Conservation (phyloP, 2,113 vertebrate species). For the Zosterops lateralis region DNA sequence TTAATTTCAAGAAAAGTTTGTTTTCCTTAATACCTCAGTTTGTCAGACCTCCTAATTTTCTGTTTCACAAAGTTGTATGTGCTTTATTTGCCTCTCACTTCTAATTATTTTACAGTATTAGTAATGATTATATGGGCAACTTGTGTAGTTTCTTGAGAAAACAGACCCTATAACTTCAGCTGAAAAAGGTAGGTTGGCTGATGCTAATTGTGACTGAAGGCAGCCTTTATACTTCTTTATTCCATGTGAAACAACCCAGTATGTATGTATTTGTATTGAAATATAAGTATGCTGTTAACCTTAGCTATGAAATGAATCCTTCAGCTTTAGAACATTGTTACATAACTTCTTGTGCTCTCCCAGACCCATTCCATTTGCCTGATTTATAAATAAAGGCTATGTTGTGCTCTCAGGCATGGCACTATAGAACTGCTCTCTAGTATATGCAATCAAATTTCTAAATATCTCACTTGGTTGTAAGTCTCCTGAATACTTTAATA, state of each 20-base stretch:
- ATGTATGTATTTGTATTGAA: not conserved
- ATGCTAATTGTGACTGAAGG: rapidly evolving
- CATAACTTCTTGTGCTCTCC: not conserved
- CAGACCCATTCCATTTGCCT: not conserved
- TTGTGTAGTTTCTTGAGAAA: not conserved
- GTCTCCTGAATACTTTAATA: not conserved
- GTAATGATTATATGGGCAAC: not conserved
- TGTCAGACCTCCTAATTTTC: not conserved
- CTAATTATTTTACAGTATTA: not conserved
- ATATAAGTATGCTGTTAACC: not conserved
- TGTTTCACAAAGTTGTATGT: not conserved
- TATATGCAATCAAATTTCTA: not conserved
- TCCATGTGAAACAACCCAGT: not conserved
- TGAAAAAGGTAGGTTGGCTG: not conserved
- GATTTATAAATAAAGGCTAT: not conserved
- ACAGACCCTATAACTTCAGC: not conserved
- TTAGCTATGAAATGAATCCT: not conserved
- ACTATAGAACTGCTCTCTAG: not conserved
- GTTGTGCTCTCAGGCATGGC: not conserved
- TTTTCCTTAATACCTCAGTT: not conserved
- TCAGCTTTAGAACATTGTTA: not conserved
- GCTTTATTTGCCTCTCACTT: not conserved
- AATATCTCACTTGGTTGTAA: not conserved
- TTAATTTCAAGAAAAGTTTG: not conserved
- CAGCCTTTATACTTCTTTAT: not conserved